Percentiles rank a stretch among this genome's conserved stretches.
These are phyloP conservation scores for Dolichallabes microphthalmus DNA, from an alignment of 2,113 vertebrate genomes.

Conservation along the genomic window DNA sequence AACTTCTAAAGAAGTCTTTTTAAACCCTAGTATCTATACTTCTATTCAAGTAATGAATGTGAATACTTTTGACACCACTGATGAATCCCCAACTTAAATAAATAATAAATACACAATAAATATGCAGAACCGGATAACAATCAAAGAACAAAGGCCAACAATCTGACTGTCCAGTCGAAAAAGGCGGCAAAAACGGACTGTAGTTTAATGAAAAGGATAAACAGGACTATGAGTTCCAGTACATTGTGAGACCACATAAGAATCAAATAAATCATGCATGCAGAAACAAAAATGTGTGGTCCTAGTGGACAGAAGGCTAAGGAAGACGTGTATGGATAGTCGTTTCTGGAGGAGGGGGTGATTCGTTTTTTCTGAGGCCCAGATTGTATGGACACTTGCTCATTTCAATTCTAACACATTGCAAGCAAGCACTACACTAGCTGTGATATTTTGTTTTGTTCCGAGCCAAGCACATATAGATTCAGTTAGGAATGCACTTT, in stretches of 20 bases:
- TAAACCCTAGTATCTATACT: no score
- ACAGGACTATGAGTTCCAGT: neutral
- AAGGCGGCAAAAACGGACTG: neutral
- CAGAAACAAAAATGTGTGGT: neutral
- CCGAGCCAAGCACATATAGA: slow-evolving; percentile 11
- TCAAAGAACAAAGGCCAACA: neutral
- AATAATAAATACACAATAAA: neutral
- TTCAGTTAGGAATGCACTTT: slow-evolving; percentile 9
- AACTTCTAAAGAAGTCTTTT: no score
- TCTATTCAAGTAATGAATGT: no score
- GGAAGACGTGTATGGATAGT: neutral
- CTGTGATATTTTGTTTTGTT: slow-evolving; percentile 17
- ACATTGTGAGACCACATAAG: neutral
- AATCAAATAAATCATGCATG: neutral
- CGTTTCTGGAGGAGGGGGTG: neutral
- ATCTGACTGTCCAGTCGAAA: neutral
- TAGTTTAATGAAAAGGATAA: neutral
- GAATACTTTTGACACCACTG: no score
- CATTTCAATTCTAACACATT: slow-evolving; percentile 27
- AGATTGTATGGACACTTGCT: slow-evolving; percentile 29
- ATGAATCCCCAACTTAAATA: neutral
- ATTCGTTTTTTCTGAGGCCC: neutral
- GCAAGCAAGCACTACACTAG: neutral
- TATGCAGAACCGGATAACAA: neutral
- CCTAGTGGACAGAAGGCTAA: neutral